Conservation (phyloP, 2,113 vertebrate species). For the Aegithalos caudatus region DNA sequence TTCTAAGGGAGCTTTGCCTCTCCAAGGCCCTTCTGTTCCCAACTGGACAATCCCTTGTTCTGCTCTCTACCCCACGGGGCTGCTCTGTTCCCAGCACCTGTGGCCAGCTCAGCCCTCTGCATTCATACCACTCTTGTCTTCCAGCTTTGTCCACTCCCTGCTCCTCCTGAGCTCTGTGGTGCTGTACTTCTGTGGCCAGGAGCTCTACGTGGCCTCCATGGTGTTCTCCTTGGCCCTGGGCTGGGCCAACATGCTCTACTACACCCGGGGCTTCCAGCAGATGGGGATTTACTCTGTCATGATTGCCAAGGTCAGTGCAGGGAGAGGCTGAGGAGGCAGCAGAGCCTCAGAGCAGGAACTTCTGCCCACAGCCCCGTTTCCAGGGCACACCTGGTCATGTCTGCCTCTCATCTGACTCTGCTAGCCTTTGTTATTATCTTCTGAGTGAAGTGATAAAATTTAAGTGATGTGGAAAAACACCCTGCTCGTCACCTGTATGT, state of each 20-base stretch:
- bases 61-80: not conserved
- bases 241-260: conserved; percentile 95
- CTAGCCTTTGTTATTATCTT: not conserved
- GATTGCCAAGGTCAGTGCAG: conserved; percentile 88
- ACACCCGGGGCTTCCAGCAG: conserved; percentile 85
- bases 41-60: not conserved
- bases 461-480: not conserved
- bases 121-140: not conserved
- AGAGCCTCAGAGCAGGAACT: not conserved
- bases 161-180: conserved; percentile 78
- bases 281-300: conserved; percentile 97
- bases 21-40: not conserved
- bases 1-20: not conserved
- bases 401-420: not conserved
- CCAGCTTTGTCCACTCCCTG: conserved; percentile 84
- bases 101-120: not conserved
- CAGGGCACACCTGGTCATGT: not conserved
- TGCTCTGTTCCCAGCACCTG: not conserved
- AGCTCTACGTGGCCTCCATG: conserved; percentile 85
- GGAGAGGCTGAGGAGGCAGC: not conserved
- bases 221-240: conserved; percentile 89
- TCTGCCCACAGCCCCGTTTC: not conserved
- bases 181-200: conserved; percentile 73
- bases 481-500: not conserved
- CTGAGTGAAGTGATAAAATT: not conserved